These are phyloP conservation scores for Denticeps clupeoides DNA, from an alignment of 2,797 vertebrate genomes.

Conservation along the genomic window DNA sequence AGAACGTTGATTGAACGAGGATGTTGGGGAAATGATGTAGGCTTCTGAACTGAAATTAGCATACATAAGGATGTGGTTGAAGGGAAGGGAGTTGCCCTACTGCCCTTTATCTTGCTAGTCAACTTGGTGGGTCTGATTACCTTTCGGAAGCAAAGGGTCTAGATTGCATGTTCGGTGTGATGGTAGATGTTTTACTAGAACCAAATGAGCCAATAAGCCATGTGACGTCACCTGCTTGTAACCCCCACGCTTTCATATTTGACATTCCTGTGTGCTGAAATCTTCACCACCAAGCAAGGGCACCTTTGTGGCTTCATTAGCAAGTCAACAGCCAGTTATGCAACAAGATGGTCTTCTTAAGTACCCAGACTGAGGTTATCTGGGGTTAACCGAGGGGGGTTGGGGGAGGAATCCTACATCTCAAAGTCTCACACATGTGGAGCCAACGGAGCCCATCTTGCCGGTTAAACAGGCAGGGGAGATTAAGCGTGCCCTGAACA, in stretches of 20 bases:
- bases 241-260: no score
- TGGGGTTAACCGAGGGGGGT: constrained; percentile 29
- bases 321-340: constrained; percentile 48
- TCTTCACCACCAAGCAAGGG: no score
- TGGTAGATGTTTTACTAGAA: no score
- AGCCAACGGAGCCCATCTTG: constrained; percentile 40
- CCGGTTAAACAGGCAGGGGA: constrained; percentile 20
- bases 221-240: no score
- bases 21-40: constrained; percentile 31
- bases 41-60: constrained; percentile 33
- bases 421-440: no score
- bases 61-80: constrained; percentile 36
- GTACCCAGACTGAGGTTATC: constrained; percentile 38
- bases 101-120: background rate
- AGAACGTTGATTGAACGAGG: constrained; percentile 27
- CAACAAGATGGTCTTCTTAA: constrained; percentile 43
- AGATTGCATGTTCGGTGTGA: no score
- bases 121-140: background rate
- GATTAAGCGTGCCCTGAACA: constrained; percentile 32
- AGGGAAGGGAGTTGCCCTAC: background rate
- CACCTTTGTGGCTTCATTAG: no score
- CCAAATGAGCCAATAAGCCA: no score
- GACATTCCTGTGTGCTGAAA: no score
- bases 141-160: no score
- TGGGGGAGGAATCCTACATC: no score